These are phyloP conservation scores for Corvus moneduloides DNA, from an alignment of 2,113 vertebrate genomes.

Conservation along the genomic window DNA sequence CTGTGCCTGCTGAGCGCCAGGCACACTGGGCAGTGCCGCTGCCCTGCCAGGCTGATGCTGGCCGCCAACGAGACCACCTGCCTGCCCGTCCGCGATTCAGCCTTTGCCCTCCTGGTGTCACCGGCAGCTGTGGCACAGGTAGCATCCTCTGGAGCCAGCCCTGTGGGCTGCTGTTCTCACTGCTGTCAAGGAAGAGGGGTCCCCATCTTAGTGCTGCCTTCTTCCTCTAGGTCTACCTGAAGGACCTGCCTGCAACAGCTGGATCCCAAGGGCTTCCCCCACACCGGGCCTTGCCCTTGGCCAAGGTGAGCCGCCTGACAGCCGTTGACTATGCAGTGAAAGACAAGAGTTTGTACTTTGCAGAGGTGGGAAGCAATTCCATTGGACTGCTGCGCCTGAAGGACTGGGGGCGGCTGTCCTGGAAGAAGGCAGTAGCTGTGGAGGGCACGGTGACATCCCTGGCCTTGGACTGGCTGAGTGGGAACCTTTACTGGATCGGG, in stretches of 20 bases:
- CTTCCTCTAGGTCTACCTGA: slow-evolving; percentile 78
- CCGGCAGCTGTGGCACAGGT: slow-evolving; percentile 77
- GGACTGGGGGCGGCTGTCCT: slow-evolving; percentile 58
- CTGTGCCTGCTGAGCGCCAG: slow-evolving; percentile 80
- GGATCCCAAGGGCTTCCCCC: slow-evolving; percentile 72
- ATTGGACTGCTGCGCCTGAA: slow-evolving; percentile 76
- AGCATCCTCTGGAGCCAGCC: background rate
- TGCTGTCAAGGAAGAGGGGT: rapidly evolving
- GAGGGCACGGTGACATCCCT: slow-evolving; percentile 74
- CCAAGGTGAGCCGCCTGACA: slow-evolving; percentile 66
- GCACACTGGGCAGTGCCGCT: slow-evolving; percentile 77
- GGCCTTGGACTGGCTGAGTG: slow-evolving; percentile 88
- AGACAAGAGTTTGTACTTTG: slow-evolving; percentile 77
- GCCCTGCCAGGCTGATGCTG: slow-evolving; percentile 75
- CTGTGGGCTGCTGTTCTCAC: background rate
- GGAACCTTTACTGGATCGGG: slow-evolving; percentile 89
- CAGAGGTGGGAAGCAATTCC: slow-evolving; percentile 68
- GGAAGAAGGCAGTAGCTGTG: slow-evolving; percentile 71
- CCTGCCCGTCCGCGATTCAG: slow-evolving; percentile 61
- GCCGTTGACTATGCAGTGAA: slow-evolving; percentile 73
- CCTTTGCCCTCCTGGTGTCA: slow-evolving; percentile 80
- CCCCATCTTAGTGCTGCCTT: background rate
- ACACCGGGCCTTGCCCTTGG: slow-evolving; percentile 63
- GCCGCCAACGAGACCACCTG: slow-evolving; percentile 76
- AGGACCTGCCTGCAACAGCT: slow-evolving; percentile 56